Percentiles rank a stretch among this genome's conserved stretches.
Conservation (phyloP, 2,888 invertebrate genomes). For the Nomada goodeniana region DNA sequence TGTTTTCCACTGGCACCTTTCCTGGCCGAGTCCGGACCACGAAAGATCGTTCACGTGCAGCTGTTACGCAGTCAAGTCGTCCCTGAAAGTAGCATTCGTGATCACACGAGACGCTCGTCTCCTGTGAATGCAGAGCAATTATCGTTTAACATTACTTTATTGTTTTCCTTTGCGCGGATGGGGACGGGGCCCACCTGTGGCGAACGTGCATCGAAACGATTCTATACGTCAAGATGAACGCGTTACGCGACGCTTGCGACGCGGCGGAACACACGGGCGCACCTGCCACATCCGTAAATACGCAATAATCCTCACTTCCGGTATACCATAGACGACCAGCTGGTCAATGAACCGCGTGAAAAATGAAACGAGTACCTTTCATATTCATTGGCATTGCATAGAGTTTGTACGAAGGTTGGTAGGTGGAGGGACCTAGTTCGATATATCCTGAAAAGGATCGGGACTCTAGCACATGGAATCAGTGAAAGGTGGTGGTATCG, state of each 20-base stretch:
- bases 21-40: too few species aligned
- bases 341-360: constrained; percentile 52
- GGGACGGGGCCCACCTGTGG: neutral
- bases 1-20: neutral
- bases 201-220: neutral
- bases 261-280: neutral
- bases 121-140: constrained; percentile 30
- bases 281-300: constrained; percentile 22
- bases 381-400: constrained; percentile 48
- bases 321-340: constrained; percentile 16
- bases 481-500: constrained; percentile 82
- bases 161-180: neutral
- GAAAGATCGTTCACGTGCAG: neutral
- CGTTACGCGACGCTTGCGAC: neutral
- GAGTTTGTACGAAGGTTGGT: constrained; percentile 36
- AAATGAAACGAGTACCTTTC: constrained; percentile 59
- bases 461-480: constrained; percentile 69
- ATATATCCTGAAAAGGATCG: constrained; percentile 70
- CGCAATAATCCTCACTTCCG: constrained; percentile 57
- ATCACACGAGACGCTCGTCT: constrained; percentile 45
- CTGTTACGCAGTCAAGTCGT: neutral
- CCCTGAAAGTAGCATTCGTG: constrained; percentile 13
- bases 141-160: neutral
- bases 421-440: constrained; percentile 20
- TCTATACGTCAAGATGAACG: constrained; percentile 1